These are phyloP conservation scores for Genyomyrus donnyi DNA, from an alignment of 2,113 vertebrate genomes.

Conservation along the genomic window DNA sequence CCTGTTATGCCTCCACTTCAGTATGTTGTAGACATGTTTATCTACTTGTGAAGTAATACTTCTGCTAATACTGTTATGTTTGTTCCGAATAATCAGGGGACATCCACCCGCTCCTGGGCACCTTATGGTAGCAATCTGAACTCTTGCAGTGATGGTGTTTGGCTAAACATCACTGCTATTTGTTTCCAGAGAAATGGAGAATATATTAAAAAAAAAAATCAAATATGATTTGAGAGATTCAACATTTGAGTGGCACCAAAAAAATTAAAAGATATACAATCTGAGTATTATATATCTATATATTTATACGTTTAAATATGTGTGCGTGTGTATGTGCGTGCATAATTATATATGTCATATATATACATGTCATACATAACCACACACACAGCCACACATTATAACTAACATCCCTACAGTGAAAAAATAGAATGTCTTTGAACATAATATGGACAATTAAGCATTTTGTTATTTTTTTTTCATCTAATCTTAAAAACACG, in stretches of 20 bases:
- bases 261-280: constrained; percentile 47
- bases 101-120: constrained; percentile 39
- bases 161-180: background rate
- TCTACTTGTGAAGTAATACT: constrained; percentile 36
- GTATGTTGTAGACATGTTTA: constrained; percentile 39
- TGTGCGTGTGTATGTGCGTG: constrained; percentile 49
- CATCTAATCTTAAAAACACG: constrained; percentile 54
- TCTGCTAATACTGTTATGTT: constrained; percentile 37
- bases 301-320: constrained; percentile 70
- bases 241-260: constrained; percentile 38
- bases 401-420: constrained; percentile 73
- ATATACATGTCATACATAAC: constrained; percentile 42
- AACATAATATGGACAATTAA: constrained; percentile 86
- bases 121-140: constrained; percentile 33
- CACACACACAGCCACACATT: constrained; percentile 52
- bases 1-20: constrained; percentile 33
- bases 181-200: constrained; percentile 34
- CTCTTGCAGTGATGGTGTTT: constrained; percentile 4
- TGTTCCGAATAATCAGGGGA: constrained; percentile 36
- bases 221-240: constrained; percentile 34
- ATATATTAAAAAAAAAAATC: constrained; percentile 26
- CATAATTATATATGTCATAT: constrained; percentile 27
- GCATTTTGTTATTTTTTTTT: constrained; percentile 57
- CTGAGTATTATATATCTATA: constrained; percentile 54
- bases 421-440: constrained; percentile 97